Percentiles rank a stretch among this genome's conserved stretches.
Conservation (phyloP, 2,888 invertebrate genomes). For the Nasonia oneida region DNA sequence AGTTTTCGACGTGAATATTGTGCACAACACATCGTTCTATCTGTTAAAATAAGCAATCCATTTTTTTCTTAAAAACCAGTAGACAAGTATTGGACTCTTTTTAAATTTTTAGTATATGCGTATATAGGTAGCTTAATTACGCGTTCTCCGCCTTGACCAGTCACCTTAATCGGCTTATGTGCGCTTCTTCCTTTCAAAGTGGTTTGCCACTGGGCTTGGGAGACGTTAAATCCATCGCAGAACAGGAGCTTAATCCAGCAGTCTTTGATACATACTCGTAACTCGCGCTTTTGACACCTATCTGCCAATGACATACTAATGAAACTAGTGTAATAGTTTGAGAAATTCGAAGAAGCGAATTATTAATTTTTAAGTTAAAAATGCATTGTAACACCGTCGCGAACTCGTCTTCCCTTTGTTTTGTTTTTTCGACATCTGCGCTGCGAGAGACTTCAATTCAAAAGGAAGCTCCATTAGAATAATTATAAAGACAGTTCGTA, state of each 20-base stretch:
- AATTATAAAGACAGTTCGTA: conserved; percentile 35
- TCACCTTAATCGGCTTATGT: not conserved
- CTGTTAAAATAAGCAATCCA: no score
- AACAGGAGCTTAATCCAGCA: not conserved
- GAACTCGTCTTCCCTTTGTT: not conserved
- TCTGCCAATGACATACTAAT: not conserved
- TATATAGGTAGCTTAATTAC: not conserved
- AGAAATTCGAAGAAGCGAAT: no score
- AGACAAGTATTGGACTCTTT: no score
- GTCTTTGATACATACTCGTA: not conserved
- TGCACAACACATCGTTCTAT: no score
- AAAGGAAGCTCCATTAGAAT: not conserved
- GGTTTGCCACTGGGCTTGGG: not conserved
- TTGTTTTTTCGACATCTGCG: not conserved
- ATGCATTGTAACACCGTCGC: not conserved
- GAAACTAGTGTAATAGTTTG: no score
- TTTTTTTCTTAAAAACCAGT: no score
- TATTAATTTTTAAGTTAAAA: no score
- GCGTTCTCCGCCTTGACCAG: not conserved
- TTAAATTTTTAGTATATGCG: no score
- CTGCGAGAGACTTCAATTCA: not conserved
- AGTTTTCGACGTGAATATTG: no score
- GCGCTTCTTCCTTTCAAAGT: not conserved
- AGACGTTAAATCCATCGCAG: not conserved
- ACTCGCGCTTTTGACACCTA: not conserved